Evolutionary conservation across 2,797 vertebrate genomes (phyloP).

Genomic region (Spheniscus humboldti): DNA sequence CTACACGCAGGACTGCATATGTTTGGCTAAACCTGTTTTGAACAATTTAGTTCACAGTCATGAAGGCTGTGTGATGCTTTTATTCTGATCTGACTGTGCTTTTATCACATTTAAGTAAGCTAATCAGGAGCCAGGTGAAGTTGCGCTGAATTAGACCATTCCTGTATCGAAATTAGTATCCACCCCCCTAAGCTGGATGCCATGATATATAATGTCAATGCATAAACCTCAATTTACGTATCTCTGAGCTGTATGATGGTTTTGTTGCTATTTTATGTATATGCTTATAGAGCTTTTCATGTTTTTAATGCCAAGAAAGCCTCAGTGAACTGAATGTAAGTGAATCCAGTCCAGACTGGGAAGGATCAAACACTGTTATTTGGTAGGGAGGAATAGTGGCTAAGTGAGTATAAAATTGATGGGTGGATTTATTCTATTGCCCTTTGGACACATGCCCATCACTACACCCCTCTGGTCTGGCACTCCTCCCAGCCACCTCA

Average conservation of each 20-base stretch:
- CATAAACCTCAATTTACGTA: not conserved
- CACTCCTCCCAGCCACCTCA: not conserved
- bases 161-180: not conserved
- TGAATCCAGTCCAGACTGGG: not conserved
- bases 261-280: not conserved
- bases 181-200: not conserved
- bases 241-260: not conserved
- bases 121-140: not conserved
- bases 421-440: not conserved
- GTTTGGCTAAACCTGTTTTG: slow-evolving; percentile 41
- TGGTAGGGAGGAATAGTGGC: not conserved
- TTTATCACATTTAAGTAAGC: not conserved
- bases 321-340: not conserved
- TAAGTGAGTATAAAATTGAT: not conserved
- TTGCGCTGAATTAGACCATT: not conserved
- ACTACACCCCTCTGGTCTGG: not conserved
- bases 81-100: not conserved
- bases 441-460: not conserved
- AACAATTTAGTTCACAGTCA: slow-evolving; percentile 23
- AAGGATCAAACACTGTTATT: not conserved
- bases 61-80: not conserved
- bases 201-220: not conserved
- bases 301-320: not conserved
- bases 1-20: not conserved
- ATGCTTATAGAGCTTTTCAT: not conserved